A percentile compares a stretch with the other conserved stretches of the same genome.
Conservation (phyloP, 2,797 vertebrate species). For the Enteromius mattozi region DNA sequence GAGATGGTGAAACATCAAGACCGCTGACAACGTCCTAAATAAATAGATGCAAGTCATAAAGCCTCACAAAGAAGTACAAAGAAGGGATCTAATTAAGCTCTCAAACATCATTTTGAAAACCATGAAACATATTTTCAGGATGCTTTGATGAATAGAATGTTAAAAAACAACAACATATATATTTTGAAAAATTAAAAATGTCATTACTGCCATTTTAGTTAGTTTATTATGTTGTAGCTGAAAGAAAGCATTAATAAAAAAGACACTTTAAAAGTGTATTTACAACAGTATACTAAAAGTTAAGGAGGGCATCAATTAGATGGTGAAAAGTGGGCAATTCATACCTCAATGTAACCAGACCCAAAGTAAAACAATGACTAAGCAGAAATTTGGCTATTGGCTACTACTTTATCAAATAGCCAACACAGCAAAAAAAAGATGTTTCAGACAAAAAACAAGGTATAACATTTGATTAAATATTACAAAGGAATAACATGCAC, state of each 20-base stretch:
- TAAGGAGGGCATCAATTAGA: neutral
- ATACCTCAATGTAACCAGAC: neutral
- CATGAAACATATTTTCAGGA: neutral
- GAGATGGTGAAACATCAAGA: constrained; percentile 24
- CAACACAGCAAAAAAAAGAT: neutral
- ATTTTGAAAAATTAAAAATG: neutral
- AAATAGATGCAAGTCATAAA: too few species aligned
- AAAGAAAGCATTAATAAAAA: neutral
- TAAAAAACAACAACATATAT: neutral
- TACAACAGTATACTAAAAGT: neutral
- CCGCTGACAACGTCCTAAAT: neutral
- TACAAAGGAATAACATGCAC: neutral
- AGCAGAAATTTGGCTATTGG: neutral
- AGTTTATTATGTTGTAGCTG: neutral
- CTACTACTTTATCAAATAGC: neutral
- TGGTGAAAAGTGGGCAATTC: neutral
- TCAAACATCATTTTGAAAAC: neutral
- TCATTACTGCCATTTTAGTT: neutral
- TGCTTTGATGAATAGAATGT: neutral
- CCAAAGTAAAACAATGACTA: neutral
- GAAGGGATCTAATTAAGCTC: neutral
- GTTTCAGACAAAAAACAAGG: neutral
- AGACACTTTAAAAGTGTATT: neutral
- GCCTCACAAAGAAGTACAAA: neutral
- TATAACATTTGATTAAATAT: neutral